Conservation (phyloP, 2,113 vertebrate species). For the Cricetomys ansorgei region DNA sequence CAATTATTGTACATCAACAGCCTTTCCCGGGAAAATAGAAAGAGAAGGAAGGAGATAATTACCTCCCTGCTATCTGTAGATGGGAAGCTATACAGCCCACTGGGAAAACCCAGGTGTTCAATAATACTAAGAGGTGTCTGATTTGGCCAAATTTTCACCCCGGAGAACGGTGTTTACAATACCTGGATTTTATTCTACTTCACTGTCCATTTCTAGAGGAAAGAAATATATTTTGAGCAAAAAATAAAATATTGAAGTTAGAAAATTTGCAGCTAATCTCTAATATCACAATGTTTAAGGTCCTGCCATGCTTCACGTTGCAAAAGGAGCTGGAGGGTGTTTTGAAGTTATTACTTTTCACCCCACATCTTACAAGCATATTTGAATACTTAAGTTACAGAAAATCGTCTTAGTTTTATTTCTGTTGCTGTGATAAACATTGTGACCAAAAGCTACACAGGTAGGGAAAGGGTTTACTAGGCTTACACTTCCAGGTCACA, state of each 20-base stretch:
- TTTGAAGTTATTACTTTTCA: not conserved
- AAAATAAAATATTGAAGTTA: not conserved
- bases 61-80: not conserved
- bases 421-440: not conserved
- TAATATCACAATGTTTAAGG: not conserved
- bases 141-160: not conserved
- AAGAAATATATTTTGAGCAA: not conserved
- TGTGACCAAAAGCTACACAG: not conserved
- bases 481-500: not conserved
- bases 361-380: not conserved
- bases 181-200: not conserved
- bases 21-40: conserved; percentile 57
- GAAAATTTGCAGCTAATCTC: not conserved
- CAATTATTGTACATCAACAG: conserved; percentile 60
- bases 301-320: not conserved
- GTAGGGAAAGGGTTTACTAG: too few relatives aligned
- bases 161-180: not conserved
- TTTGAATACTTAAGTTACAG: conserved; percentile 18
- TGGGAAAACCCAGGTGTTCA: conserved; percentile 50
- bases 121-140: not conserved
- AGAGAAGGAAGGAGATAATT: conserved; percentile 52
- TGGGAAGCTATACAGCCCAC: not conserved
- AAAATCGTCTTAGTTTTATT: not conserved
- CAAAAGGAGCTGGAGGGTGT: not conserved
- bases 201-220: not conserved